These are phyloP conservation scores for Epizoanthus rinbou DNA, from an alignment of 92 coral and sea anemone species.

Conservation along the genomic window DNA sequence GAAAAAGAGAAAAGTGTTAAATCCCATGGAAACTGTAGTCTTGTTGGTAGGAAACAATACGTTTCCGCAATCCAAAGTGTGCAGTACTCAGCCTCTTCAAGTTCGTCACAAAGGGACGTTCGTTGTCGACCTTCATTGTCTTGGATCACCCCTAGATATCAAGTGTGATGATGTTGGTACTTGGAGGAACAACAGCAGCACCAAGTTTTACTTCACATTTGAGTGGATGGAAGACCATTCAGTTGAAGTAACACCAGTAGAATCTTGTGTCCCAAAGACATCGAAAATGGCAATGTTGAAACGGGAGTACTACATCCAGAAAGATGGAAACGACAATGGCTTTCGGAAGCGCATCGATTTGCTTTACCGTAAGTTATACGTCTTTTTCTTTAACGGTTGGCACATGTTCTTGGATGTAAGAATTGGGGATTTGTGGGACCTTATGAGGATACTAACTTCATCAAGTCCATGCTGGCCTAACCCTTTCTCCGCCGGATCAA, in stretches of 20 bases:
- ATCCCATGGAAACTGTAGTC: too few species aligned
- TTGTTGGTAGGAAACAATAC: too few species aligned
- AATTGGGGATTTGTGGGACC: too few species aligned
- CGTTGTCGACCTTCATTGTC: conserved; percentile 50
- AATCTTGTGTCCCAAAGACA: conserved; percentile 28
- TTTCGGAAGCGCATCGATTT: conserved; percentile 54
- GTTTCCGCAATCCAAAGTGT: conserved; percentile 36
- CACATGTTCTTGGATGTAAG: too few species aligned
- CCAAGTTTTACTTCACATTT: conserved; percentile 47
- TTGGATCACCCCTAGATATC: conserved; percentile 49
- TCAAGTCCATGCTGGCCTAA: too few species aligned
- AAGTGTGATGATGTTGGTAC: conserved; percentile 65
- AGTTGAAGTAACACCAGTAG: conserved; percentile 29
- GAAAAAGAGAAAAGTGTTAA: too few species aligned
- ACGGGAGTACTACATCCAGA: conserved; percentile 50
- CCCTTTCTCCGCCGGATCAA: too few species aligned
- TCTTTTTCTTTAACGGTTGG: too few species aligned
- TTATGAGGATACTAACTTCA: too few species aligned
- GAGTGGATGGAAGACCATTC: conserved; percentile 36
- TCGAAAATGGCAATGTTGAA: conserved; percentile 41
- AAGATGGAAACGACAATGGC: conserved; percentile 42
- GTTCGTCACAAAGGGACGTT: conserved; percentile 55
- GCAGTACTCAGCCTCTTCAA: conserved; percentile 53
- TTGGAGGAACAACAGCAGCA: conserved; percentile 58
- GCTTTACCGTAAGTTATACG: conserved; percentile 20